Evolutionary conservation across 2,888 invertebrate genomes (phyloP), one percentile per base, ranked within the genome.

Genomic region (Tenthredo mesomela): DNA sequence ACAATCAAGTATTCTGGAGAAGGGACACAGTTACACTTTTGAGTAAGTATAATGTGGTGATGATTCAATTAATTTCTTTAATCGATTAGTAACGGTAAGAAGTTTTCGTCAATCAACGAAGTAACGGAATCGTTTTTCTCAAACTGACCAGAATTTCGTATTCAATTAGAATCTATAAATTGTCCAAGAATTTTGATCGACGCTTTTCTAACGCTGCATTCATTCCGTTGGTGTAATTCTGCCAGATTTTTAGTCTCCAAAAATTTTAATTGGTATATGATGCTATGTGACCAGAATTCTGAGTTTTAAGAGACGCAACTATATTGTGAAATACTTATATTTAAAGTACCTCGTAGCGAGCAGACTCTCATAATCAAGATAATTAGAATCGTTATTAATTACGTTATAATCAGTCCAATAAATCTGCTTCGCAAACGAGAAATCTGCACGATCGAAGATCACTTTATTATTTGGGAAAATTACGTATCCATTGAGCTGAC

Each of bases 211-310:
- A 18, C 70, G 37, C 33, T 29, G 15, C 18, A 37, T 70, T 37
- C 4, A 67, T 67, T 29, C 15, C 1, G 6, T 15, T 7, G 67
- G 15, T 37, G 18, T 18, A 37, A 0, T 25, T 15, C 12, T 70
- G 29, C 67, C 33, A 7, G 18, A 70, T 29, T 33, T 70, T 70
- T 70, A 37, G 37, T 2, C 21, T 25, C 18, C 29, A 25, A 67
- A 67, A 67, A 67, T 67, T 67, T 67, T 67, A 29, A 67, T 67
- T 67, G 29, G 25, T 29, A 67, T 29, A 25, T 67, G 15, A 70
- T 37, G n/a, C 18, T 9, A 70, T 70, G 9, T 65, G 7, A 29
- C 15, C 67, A 12, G 3, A 33, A 25, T 25, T n/a, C n/a, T n/a
- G n/a, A n/a, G 54, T 7, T n/a, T 7, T 37, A 37, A 67, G 67